phyloP scores from a whole-genome alignment of 2,888 invertebrate genomes.

The Trachelus iudaicus region DNA sequence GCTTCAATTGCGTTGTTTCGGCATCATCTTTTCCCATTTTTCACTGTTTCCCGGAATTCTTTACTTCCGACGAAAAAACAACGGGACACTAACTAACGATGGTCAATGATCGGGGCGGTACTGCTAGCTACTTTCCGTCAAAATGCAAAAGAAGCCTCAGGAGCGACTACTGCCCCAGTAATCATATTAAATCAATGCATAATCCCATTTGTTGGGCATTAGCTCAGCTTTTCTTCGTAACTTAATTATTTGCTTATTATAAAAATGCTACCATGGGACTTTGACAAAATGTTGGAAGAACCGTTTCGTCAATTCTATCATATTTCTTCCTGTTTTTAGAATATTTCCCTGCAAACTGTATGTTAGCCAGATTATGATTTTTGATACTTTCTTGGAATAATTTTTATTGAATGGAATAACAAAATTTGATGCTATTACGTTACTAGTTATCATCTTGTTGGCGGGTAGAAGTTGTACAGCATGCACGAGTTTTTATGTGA shows the following conservation, averaged over 20 bases:
- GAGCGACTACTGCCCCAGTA: constrained; percentile 59
- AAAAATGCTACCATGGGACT: constrained; percentile 14
- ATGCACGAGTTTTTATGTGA: background rate
- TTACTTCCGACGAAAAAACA: background rate
- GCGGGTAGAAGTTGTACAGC: background rate
- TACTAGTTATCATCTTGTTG: background rate
- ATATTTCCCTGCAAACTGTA: background rate
- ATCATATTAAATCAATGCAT: constrained; percentile 59
- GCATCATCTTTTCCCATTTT: constrained; percentile 86
- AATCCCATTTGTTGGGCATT: constrained; percentile 62
- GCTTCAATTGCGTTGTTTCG: constrained; percentile 80
- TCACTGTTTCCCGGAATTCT: background rate
- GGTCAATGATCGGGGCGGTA: constrained; percentile 33
- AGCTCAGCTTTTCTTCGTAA: constrained; percentile 47
- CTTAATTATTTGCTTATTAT: constrained; percentile 48
- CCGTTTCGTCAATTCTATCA: background rate
- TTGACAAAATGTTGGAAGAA: background rate
- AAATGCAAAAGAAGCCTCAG: constrained; percentile 56
- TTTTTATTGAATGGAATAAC: background rate
- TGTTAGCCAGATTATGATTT: background rate
- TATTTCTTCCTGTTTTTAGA: too few relatives aligned
- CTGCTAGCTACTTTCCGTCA: constrained; percentile 44
- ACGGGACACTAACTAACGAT: constrained; percentile 32
- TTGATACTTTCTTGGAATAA: background rate
- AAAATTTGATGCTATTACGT: background rate